Evolutionary conservation across 2,888 invertebrate genomes (phyloP), one percentile per base, ranked within the genome.

Genomic region (Noctua janthina): DNA sequence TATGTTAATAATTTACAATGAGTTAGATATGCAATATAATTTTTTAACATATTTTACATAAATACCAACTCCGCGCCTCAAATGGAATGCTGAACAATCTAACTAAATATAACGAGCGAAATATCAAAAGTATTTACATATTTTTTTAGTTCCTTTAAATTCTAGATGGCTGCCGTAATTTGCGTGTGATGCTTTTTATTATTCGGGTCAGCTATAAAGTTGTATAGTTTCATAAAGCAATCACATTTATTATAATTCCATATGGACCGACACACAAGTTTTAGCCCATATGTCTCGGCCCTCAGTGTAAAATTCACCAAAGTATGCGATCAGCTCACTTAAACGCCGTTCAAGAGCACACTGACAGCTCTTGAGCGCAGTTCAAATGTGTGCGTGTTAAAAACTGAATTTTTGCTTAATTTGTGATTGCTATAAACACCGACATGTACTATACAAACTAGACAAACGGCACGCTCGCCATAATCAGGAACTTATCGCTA

Each of bases 61-160:
- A 68, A 20, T 59, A 77, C 39, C 67, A 62, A 62, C 68, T 43
- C 74, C 78, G 69, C 79, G 82, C 78, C 80, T 87, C 74, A 49
- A 78, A 49, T 89, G 89, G 89, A 89, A 89, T 89, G 89, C 87
- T 87, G 79, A 80, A 88, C 79, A 73, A 85, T 85, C 46, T 81
- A 88, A 83, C 81, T 88, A 82, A 82, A 82, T 75, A 86, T 64
- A 80, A 84, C 86, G 74, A 85, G 73, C 67, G 74, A 83, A 79
- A 82, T 85, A 87, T 87, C 79, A 81, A 84, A 84, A 78, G 78
- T 88, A 88, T 81, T 72, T 87, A 89, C 83, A 89, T 73, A 67
- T 79, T 67, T 5, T 76, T 79, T 64, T 67, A 73, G 64, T 81
- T 84, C 76, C 72, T 69, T 68, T 72, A 67, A 66, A 84, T 59